Base-by-base conservation (phyloP, 2,797 vertebrate genomes). In the Synaphobranchus kaupii region DNA sequence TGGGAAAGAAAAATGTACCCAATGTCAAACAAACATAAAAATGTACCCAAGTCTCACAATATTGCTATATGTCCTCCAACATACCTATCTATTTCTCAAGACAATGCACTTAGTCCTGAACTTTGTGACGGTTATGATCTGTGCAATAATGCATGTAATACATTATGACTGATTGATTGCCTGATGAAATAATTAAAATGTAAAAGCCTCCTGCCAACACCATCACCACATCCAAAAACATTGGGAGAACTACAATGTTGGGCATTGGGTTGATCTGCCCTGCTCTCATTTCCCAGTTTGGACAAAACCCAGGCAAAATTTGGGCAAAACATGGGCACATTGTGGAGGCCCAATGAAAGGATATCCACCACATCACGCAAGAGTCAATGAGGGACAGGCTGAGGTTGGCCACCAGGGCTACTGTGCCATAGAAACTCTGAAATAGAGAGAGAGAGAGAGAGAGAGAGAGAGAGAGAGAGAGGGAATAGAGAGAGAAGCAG, bases 331-430 rank as follows among this genome's bases (percentile, higher is more conserved):
- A 44, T 78, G 76, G 44, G 10, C 0, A 10, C 47, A 81, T 54
- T 13, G 17, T 20, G 47, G 22, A 83, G 63, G 31, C 1, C 39
- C 54, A 48, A 83, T 80, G 73, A 97, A 98, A 99, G 98, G 98
- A 99, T 99, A 99, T 98, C 98, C 98, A 99, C 96, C 98, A 98
- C 96, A 98, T 97, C 94, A 98, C 97, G 93, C 98, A 98, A 93
- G 98, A 97, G 96, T 99, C 98, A 89, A 97, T 96, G 92, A 98
- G 92, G 90, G 98, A 98, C 89, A 99, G 97, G 93, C 95, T 96
- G 92, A 99, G 95, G 93, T 96, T 97, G 90, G 97, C 96, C 92
- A 98, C 94, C 88, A 97, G 92, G 92, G 96, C 96, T 87, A 97
- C 94, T 20, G 95, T 94, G 89, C 96, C 96, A 84, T 97, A 96